phyloP scores from a whole-genome alignment of 1,140 invertebrate genomes.

The Drosophila novamexicana region DNA sequence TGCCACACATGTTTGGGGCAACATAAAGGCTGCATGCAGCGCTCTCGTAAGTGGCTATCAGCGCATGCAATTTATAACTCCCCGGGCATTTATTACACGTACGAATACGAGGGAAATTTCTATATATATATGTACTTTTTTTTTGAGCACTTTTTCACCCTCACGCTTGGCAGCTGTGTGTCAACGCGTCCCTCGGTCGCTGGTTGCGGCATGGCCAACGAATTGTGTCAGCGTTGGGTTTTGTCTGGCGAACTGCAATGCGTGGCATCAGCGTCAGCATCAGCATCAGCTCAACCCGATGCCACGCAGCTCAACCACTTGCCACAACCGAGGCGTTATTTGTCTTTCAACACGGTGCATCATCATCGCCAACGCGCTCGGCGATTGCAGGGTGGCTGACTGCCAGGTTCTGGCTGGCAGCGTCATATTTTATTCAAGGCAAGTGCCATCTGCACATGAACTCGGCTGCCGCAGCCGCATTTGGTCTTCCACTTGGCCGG shows the following conservation, averaged over 20 bases:
- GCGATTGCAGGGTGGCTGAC: constrained; percentile 3
- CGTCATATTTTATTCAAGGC: constrained; percentile 80
- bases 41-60: constrained; percentile 12
- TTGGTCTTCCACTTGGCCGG: constrained; percentile 62
- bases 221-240: constrained; percentile 62
- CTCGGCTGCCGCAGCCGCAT: constrained; percentile 16
- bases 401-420: constrained; percentile 20
- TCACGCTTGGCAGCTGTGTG: neutral
- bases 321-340: constrained; percentile 66
- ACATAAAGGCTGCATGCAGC: constrained; percentile 1
- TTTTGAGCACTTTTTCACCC: constrained; percentile 5
- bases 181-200: neutral
- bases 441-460: constrained; percentile 75
- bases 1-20: constrained; percentile 1
- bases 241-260: constrained; percentile 57
- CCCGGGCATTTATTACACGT: constrained; percentile 20
- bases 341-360: constrained; percentile 75
- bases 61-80: constrained; percentile 2
- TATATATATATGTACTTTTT: neutral
- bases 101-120: constrained; percentile 4
- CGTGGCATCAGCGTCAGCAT: constrained; percentile 17
- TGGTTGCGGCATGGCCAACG: constrained; percentile 4
- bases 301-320: constrained; percentile 50
- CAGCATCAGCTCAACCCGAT: too few species aligned
- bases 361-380: constrained; percentile 13